These are phyloP conservation scores for Silvanus unidentatus DNA, from an alignment of 2,888 invertebrate genomes.

Conservation along the genomic window DNA sequence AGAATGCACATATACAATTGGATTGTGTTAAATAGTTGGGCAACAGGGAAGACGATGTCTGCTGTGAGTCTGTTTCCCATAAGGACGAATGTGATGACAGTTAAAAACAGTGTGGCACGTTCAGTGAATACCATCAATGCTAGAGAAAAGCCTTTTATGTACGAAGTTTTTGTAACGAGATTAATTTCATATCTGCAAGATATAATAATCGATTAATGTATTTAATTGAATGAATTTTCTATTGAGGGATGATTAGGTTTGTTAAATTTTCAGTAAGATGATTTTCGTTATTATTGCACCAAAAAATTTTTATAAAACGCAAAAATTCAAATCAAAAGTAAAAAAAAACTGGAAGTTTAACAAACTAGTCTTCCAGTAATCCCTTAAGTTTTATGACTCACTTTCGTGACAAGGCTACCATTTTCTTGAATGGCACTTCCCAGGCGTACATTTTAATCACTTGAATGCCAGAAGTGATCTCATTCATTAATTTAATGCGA, in stretches of 20 bases:
- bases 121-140: constrained; percentile 73
- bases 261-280: no score
- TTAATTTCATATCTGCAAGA: constrained; percentile 63
- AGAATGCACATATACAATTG: constrained; percentile 41
- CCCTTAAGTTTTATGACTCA: constrained; percentile 34
- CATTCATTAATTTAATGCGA: constrained; percentile 66
- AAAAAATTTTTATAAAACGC: no score
- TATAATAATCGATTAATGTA: no score
- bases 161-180: constrained; percentile 58
- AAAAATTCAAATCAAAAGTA: no score
- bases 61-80: constrained; percentile 54
- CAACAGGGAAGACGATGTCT: constrained; percentile 68
- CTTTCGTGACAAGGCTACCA: constrained; percentile 57
- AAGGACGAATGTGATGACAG: constrained; percentile 70
- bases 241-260: no score
- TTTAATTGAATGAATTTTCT: no score
- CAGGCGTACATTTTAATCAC: constrained; percentile 78
- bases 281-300: no score
- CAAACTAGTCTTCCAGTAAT: no score
- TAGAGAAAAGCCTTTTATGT: constrained; percentile 60
- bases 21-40: constrained; percentile 70
- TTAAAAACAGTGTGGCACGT: constrained; percentile 75
- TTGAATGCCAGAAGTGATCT: constrained; percentile 66
- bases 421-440: constrained; percentile 63
- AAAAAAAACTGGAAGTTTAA: no score